Base-by-base conservation (phyloP, 2,888 invertebrate species). In the Eupelmus urozonus region DNA sequence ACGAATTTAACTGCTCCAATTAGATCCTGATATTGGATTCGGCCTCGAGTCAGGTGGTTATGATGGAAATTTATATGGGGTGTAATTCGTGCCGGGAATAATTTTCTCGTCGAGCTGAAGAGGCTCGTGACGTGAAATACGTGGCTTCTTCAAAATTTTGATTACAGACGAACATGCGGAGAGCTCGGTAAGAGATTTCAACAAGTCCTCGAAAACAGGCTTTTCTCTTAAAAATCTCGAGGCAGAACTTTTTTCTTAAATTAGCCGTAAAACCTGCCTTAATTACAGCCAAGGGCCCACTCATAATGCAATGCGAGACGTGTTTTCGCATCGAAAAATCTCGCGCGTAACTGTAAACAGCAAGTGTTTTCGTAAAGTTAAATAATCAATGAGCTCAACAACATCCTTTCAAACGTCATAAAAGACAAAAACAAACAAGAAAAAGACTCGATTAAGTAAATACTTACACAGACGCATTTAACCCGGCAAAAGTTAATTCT, bases 381-480 rank as follows among this genome's bases (percentile, higher is more conserved):
- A 75, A 53, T 49, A 62, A 67, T 75, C 60, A 42, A 49, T 55
- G 45, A 29, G 16, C 18, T 9, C 49, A 45, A 45, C 27, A 42
- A 65, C 42, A 20, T 23, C 23, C 45, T 34, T 49, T 11, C 16
- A 51, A 34, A 53, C 23, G 29, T 27, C 4, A 16, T 51, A 59
- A 49, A 23, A 2, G 49, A 20, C 9, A 29, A 40, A 57, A 42
- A 49, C 13, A 20, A 16, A 65, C 11, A 7, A n/a, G 23, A 51
- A 27, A 7, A 71, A 60, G 20, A 1, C 4, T 0, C 9, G 40
- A n/a, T n/a, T n/a, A n/a, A n/a, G n/a, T n/a, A n/a, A n/a, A n/a
- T n/a, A n/a, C n/a, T n/a, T n/a, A n/a, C n/a, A n/a, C n/a, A n/a
- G n/a, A n/a, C n/a, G n/a, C n/a, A n/a, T n/a, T n/a, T n/a, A n/a